phyloP scores from a whole-genome alignment of 1,140 invertebrate genomes.

The Rhysida immarginata region DNA sequence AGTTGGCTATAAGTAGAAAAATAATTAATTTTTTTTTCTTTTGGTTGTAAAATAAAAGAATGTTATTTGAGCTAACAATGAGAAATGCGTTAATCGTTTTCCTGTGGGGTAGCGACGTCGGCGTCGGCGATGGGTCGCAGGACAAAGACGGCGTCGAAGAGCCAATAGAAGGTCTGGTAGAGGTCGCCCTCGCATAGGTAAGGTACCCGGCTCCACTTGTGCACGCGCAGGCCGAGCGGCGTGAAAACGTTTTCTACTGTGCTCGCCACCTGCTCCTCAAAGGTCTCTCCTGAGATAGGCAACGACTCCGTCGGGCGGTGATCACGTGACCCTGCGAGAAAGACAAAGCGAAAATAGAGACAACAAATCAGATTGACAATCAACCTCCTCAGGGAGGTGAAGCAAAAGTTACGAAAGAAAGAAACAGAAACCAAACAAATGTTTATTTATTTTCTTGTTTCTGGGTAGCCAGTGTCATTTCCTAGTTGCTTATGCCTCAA shows the following conservation, averaged over 20 bases:
- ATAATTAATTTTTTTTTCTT: too few relatives aligned
- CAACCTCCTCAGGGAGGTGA: conserved; percentile 5
- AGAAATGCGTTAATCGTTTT: too few relatives aligned
- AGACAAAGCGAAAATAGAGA: neutral
- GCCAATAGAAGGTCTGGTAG: conserved; percentile 75
- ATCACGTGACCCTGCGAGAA: conserved; percentile 34
- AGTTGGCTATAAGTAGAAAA: too few relatives aligned
- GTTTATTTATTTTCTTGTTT: too few relatives aligned
- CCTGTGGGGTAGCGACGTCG: too few relatives aligned
- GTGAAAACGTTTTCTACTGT: conserved; percentile 50
- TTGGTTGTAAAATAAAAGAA: too few relatives aligned
- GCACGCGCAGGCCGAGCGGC: conserved; percentile 52
- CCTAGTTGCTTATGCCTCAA: too few relatives aligned
- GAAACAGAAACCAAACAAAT: too few relatives aligned
- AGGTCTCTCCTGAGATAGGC: conserved; percentile 45
- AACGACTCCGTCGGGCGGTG: conserved; percentile 56
- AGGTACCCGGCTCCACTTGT: conserved; percentile 64
- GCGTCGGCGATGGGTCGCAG: conserved; percentile 17
- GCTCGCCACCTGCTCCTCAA: conserved; percentile 61
- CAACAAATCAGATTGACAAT: conserved; percentile 16
- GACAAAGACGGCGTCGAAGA: conserved; percentile 69
- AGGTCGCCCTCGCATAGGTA: conserved; percentile 90
- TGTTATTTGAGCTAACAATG: too few relatives aligned
- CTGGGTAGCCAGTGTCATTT: too few relatives aligned
- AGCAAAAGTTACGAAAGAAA: too few relatives aligned